Base-by-base conservation (phyloP, 2,113 vertebrate species). In the Marmota monax region DNA sequence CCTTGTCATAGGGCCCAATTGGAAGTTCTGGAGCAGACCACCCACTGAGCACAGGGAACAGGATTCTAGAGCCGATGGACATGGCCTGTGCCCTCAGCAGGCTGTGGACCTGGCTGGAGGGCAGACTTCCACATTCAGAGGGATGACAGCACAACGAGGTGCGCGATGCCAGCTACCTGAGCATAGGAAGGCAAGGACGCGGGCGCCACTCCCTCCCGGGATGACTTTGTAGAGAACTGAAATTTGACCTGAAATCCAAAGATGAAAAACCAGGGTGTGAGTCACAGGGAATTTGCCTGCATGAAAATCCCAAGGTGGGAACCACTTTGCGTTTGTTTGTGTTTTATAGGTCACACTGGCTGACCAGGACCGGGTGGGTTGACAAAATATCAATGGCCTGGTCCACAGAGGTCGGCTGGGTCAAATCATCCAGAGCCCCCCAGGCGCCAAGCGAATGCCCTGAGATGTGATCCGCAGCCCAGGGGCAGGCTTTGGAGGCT, bases 241-340 rank as follows among this genome's bases (percentile, higher is more conserved):
- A 48, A 69, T 74, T 88, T 88, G 77, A 61, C 56, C 70, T 84
- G 65, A 95, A 84, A 61, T 61, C 1, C 32, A 2, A 93, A 87
- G 74, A 72, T 42, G 13, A 45, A 42, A 87, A 67, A 53, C 1
- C 1, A 65, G 42, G 17, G 63, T 84, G 9, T 53, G 51, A 53
- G 51, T 89, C 53, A 10, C 18, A 56, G 74, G 53, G 65, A 90
- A 27, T 92, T 78, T 90, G 73, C 29, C 42, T 67, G n/a, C 77
- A 29, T 90, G 42, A 87, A 97, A 95, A 73, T 87, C 69, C 79
- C 83, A 92, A n/a, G 20, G 6, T 58, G 23, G 39, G 23, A 73
- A 51, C 20, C 20, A 58, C 56, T 22, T 9, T 83, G 58, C 32
- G 18, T 73, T 83, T n/a, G 23, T 73, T 83, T 79, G 32, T 61